Percentiles rank a stretch among this genome's conserved stretches.
These are phyloP conservation scores for Schlechtendalia chinensis DNA, from an alignment of 1,140 invertebrate genomes.

Conservation along the genomic window DNA sequence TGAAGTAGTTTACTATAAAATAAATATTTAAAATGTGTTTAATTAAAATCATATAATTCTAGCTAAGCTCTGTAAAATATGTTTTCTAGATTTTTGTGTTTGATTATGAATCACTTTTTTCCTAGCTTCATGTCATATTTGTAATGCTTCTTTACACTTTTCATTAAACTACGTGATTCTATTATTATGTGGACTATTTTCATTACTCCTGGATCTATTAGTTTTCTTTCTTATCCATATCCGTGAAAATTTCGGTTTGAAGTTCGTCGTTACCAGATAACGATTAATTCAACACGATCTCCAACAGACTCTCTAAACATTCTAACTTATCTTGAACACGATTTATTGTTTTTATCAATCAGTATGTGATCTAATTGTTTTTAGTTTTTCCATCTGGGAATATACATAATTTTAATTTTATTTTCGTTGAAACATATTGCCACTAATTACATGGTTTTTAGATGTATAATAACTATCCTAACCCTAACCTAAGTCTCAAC, in stretches of 20 bases:
- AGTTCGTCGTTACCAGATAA: slow-evolving; percentile 46
- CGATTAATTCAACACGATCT: slow-evolving; percentile 50
- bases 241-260: neutral
- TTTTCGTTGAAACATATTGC: slow-evolving; percentile 51
- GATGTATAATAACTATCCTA: slow-evolving; percentile 47
- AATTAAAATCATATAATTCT: no score
- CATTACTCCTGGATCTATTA: neutral
- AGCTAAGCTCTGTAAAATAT: no score
- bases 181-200: neutral
- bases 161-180: neutral
- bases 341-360: slow-evolving; percentile 49
- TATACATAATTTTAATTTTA: slow-evolving; percentile 52
- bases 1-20: no score
- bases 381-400: slow-evolving; percentile 49
- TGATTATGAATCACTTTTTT: no score
- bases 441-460: slow-evolving; percentile 50
- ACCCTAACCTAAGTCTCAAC: slow-evolving; percentile 1
- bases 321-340: slow-evolving; percentile 39
- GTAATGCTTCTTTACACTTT: no score
- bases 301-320: slow-evolving; percentile 46
- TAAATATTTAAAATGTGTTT: no score
- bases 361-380: slow-evolving; percentile 50
- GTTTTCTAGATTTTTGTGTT: no score
- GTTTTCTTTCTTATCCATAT: neutral
- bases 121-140: no score